Conservation (phyloP, 2,888 invertebrate species). For the Perizoma flavofasciatum region DNA sequence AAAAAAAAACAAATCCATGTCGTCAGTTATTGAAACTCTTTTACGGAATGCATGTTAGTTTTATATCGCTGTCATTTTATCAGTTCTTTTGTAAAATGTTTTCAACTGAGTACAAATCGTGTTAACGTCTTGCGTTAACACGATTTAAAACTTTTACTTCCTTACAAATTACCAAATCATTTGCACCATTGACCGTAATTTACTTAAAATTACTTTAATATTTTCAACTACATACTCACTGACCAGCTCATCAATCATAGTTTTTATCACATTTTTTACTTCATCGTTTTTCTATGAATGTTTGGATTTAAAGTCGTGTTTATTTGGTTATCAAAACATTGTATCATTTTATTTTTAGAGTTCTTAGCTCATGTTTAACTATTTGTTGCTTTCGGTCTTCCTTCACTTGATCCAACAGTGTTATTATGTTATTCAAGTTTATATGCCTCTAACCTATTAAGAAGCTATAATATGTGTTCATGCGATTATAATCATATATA, state of each 20-base stretch:
- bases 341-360: conserved; percentile 18
- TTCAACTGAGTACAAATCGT: too few relatives aligned
- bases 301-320: conserved; percentile 33
- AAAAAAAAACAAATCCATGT: too few relatives aligned
- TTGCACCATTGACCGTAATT: conserved; percentile 21
- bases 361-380: background rate
- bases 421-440: too few relatives aligned
- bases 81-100: too few relatives aligned
- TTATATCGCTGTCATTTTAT: too few relatives aligned
- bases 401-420: background rate
- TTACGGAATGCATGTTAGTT: too few relatives aligned
- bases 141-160: conserved; percentile 17
- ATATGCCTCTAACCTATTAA: too few relatives aligned
- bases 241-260: conserved; percentile 34
- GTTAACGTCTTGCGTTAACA: too few relatives aligned
- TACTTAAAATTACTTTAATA: conserved; percentile 15
- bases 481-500: too few relatives aligned
- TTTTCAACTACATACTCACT: conserved; percentile 18
- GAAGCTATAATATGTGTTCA: too few relatives aligned
- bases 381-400: background rate
- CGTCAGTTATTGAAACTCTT: too few relatives aligned
- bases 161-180: conserved; percentile 12
- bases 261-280: conserved; percentile 29
- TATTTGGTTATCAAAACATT: conserved; percentile 32
- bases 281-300: conserved; percentile 30